phyloP scores from a whole-genome alignment of 2,113 vertebrate genomes.

The Gallinago undulata region DNA sequence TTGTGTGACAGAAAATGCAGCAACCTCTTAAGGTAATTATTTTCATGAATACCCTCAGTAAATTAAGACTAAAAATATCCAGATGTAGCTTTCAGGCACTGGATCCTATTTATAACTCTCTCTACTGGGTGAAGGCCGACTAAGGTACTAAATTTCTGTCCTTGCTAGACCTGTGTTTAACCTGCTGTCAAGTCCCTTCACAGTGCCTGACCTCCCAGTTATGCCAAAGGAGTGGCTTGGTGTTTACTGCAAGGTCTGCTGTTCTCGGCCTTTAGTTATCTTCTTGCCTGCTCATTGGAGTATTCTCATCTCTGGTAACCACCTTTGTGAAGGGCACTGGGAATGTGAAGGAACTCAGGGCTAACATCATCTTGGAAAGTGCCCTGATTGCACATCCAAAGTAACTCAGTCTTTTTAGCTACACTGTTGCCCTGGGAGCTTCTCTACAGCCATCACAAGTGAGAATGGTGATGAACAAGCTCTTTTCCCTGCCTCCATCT shows the following conservation, averaged over 20 bases:
- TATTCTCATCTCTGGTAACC: not conserved
- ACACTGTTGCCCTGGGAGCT: not conserved
- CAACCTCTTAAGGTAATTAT: not conserved
- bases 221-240: not conserved
- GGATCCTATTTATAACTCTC: not conserved
- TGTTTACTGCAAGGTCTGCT: not conserved
- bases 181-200: not conserved
- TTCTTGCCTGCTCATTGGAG: not conserved
- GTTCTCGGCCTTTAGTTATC: not conserved
- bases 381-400: not conserved
- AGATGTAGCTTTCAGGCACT: not conserved
- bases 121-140: not conserved
- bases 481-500: not conserved
- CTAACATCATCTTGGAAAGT: not conserved
- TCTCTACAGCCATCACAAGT: not conserved
- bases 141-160: not conserved
- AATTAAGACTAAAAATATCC: not conserved
- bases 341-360: not conserved
- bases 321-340: not conserved
- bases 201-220: not conserved
- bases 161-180: not conserved
- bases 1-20: not conserved
- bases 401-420: not conserved
- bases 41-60: not conserved
- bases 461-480: fast-evolving